Conservation (phyloP, 53 echinoderm and acorn worm species). For the Pentamera pediparva region DNA sequence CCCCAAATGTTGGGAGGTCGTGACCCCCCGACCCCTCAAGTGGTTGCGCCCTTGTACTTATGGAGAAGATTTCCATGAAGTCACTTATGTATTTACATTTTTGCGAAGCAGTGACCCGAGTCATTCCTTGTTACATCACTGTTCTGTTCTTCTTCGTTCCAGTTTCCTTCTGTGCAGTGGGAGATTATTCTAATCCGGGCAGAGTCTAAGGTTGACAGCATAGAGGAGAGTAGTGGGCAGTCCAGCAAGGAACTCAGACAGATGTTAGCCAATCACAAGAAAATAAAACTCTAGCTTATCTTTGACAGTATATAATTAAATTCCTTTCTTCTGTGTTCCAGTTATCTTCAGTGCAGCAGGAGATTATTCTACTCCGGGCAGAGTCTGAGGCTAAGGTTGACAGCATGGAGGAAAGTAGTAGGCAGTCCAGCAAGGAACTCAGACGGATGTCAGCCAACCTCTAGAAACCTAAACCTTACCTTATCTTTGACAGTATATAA, state of each 20-base stretch:
- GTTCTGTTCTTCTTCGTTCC: not conserved
- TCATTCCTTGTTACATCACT: too few relatives aligned
- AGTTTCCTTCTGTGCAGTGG: conserved; percentile 62
- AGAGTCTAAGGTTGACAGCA: conserved; percentile 69
- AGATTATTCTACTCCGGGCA: conserved; percentile 63
- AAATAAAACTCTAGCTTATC: too few relatives aligned
- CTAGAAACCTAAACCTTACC: too few relatives aligned
- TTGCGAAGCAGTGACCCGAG: too few relatives aligned
- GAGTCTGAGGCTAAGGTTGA: conserved; percentile 81
- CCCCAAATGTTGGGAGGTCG: too few relatives aligned
- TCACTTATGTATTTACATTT: too few relatives aligned
- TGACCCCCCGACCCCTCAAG: too few relatives aligned
- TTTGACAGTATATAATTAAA: too few relatives aligned
- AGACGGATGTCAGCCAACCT: conserved; percentile 74
- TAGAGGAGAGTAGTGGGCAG: conserved; percentile 64
- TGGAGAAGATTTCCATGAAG: too few relatives aligned
- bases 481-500: too few relatives aligned
- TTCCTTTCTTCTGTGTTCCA: not conserved
- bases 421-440: conserved; percentile 73
- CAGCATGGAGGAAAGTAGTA: conserved; percentile 62
- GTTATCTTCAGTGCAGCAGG: conserved; percentile 65
- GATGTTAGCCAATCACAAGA: conserved; percentile 77
- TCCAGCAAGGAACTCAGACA: conserved; percentile 76
- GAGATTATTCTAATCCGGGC: conserved; percentile 70
- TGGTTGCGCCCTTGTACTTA: too few relatives aligned